phyloP scores from a whole-genome alignment of 2,113 vertebrate species.

The Amphiprion ocellaris region DNA sequence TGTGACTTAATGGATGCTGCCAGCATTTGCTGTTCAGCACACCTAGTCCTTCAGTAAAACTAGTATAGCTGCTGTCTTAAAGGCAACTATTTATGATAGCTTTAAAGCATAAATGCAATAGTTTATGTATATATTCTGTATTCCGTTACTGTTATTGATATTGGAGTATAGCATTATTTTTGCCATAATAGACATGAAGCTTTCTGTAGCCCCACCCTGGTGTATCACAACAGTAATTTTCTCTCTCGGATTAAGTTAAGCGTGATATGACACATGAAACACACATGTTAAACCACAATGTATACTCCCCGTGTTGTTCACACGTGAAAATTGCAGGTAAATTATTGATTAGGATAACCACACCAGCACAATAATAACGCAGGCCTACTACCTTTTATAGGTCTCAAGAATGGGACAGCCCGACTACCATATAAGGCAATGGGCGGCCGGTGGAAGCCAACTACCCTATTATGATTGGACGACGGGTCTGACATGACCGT shows the following conservation, averaged over 20 bases:
- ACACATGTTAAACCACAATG: not conserved
- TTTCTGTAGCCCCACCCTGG: slow-evolving; percentile 34
- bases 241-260: not conserved
- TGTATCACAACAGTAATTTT: not conserved
- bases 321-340: slow-evolving; percentile 15
- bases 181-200: not conserved
- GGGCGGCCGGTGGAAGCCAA: slow-evolving; percentile 60
- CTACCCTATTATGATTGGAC: slow-evolving; percentile 74
- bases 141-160: not conserved
- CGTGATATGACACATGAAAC: not conserved
- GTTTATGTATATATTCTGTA: not conserved
- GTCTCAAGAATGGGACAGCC: not conserved
- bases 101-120: not conserved
- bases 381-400: not conserved
- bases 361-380: not conserved
- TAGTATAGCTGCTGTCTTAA: not conserved
- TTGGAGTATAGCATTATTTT: too few species aligned
- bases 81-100: not conserved
- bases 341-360: slow-evolving; percentile 21
- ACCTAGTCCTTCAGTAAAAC: not conserved
- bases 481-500: slow-evolving; percentile 76
- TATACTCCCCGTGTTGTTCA: not conserved
- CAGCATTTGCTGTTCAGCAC: not conserved
- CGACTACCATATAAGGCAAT: slow-evolving; percentile 68
- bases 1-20: not conserved